phyloP scores from a whole-genome alignment of 2,888 invertebrate species.

The Sicus ferrugineus region DNA sequence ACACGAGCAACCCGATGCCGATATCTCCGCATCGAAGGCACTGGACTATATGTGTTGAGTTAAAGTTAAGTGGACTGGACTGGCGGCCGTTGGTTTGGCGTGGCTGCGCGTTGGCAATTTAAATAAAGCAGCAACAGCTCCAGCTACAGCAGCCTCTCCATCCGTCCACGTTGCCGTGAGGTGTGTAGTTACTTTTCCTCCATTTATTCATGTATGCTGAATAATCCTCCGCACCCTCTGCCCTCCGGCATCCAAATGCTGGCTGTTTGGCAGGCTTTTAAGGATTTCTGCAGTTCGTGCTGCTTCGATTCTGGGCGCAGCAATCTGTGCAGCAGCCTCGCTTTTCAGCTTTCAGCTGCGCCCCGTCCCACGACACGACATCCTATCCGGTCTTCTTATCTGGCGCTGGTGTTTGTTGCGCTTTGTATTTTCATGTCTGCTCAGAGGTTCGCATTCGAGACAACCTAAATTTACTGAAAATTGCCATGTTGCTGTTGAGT shows the following conservation, averaged over 20 bases:
- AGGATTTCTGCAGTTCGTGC: constrained; percentile 6
- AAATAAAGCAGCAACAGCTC: constrained; percentile 57
- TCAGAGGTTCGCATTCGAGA: constrained; percentile 26
- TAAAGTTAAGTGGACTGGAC: constrained; percentile 58
- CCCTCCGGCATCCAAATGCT: too few species aligned
- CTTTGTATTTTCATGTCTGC: constrained; percentile 24
- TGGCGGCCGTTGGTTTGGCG: constrained; percentile 50
- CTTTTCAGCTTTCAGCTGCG: not conserved
- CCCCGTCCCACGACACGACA: not conserved
- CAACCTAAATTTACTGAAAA: constrained; percentile 38
- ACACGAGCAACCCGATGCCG: constrained; percentile 1
- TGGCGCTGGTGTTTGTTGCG: constrained; percentile 22
- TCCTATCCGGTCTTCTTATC: constrained; percentile 12
- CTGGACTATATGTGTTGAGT: constrained; percentile 53
- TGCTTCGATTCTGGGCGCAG: too few species aligned
- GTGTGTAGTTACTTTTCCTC: not conserved
- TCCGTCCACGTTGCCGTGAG: constrained; percentile 1
- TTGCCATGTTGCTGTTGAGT: constrained; percentile 27
- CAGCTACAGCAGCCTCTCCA: too few species aligned
- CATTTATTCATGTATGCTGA: not conserved
- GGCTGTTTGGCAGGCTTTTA: not conserved
- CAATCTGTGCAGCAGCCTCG: not conserved
- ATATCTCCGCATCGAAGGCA: constrained; percentile 13
- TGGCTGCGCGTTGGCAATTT: constrained; percentile 56
- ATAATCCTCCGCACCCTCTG: not conserved